Percentiles rank a stretch among this genome's conserved stretches.
These are phyloP conservation scores for Hedya salicella DNA, from an alignment of 2,888 invertebrate genomes.

Conservation along the genomic window DNA sequence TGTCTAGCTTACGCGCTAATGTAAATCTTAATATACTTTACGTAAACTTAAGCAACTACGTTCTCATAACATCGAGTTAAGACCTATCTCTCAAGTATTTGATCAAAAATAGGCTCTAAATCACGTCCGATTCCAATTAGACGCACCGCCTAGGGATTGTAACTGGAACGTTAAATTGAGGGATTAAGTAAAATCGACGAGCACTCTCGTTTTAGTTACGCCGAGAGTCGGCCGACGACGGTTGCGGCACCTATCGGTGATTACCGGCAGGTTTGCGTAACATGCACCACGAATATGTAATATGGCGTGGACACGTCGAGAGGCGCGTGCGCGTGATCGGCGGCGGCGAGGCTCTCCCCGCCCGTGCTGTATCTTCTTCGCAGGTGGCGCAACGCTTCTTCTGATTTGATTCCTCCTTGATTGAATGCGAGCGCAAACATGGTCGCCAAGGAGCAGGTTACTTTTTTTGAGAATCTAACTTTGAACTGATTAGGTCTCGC, in stretches of 20 bases:
- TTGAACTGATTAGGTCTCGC: too few species aligned
- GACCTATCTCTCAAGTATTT: too few species aligned
- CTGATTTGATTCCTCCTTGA: neutral
- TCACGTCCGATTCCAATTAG: too few species aligned
- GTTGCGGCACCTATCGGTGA: conserved; percentile 47
- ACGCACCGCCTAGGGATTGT: too few species aligned
- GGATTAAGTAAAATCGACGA: conserved; percentile 47
- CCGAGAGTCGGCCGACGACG: conserved; percentile 53
- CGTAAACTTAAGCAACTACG: too few species aligned
- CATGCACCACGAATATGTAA: conserved; percentile 30
- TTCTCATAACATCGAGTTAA: too few species aligned
- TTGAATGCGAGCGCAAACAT: neutral
- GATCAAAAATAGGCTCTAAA: too few species aligned
- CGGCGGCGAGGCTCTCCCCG: conserved; percentile 1
- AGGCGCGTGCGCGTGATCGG: conserved; percentile 3
- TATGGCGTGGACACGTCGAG: conserved; percentile 30
- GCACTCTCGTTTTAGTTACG: conserved; percentile 58
- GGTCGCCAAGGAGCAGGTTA: neutral
- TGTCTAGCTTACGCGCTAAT: neutral
- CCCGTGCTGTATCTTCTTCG: conserved; percentile 35
- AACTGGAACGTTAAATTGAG: neutral
- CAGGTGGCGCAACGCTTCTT: conserved; percentile 14
- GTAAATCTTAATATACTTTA: too few species aligned
- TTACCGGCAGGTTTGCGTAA: conserved; percentile 44
- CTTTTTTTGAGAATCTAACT: too few species aligned